Base-by-base conservation (phyloP, 2,113 vertebrate species). In the Brachyhypopomus occidentalis region DNA sequence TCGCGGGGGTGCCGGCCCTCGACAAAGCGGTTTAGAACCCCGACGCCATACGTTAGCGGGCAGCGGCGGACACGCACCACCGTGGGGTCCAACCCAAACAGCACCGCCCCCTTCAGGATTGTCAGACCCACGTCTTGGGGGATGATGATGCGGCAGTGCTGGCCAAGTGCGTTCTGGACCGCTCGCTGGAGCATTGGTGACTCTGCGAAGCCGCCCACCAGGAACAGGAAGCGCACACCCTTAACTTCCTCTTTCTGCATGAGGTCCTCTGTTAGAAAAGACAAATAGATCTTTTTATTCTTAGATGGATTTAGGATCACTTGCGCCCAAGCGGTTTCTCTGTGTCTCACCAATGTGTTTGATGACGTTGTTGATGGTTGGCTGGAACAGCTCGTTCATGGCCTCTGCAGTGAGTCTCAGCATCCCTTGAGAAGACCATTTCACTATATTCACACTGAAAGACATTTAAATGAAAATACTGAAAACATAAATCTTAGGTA, bases 351-450 rank as follows among this genome's bases (percentile, higher is more conserved):
- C 96, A 1, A 98, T 97, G 89, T 98, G 96, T 74, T 91, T 92
- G 87, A 98, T 93, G 75, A 99, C 97, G 52, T 95, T 95, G 70
- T 41, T 88, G 88, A 98, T 93, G 11, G 97, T 99, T 8, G 97
- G 97, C 89, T 98, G 97, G 91, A 98, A 99, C 85, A 99, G 96
- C 79, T 98, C 95, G 0, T 93, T 95, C 95, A 97, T 97, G 84
- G 97, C 97, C 80, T 98, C 96, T 0, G 95, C 89, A 0, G 96
- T 95, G 86, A 99, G 94, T 62, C 96, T 91, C 88, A 99, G 93
- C 97, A 98, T 98, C 76, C 97, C 97, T 85, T 99, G 97, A 0
- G 97, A 98, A 0, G 97, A 98, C 97, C 97, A 99, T 92, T 97
- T 98, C 86, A 98, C 96, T 7, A 96, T 94, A 88, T 97, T 97